These are phyloP conservation scores for Campoletis raptor DNA, from an alignment of 2,888 invertebrate species.

Conservation along the genomic window DNA sequence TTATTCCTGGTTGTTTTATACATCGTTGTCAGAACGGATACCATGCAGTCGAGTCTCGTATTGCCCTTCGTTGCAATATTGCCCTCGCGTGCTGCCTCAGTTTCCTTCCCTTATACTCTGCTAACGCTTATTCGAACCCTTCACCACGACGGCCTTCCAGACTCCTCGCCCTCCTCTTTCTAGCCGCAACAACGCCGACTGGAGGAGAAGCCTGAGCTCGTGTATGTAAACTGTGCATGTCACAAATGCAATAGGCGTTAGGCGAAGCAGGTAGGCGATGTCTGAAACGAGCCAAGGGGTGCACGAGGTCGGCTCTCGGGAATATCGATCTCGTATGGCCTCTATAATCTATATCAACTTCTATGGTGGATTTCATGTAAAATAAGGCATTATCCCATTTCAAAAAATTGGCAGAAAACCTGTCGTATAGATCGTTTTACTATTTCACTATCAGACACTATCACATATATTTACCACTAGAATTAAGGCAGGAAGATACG, in stretches of 20 bases:
- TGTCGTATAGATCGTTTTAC: neutral
- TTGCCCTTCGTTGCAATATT: constrained; percentile 62
- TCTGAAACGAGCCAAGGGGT: constrained; percentile 42
- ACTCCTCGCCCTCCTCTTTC: constrained; percentile 34
- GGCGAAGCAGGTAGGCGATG: constrained; percentile 8
- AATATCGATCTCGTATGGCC: constrained; percentile 65
- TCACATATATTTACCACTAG: neutral
- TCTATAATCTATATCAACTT: constrained; percentile 57
- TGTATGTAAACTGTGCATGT: constrained; percentile 18
- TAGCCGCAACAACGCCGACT: constrained; percentile 43
- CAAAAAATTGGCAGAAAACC: neutral
- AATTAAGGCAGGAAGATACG: constrained; percentile 21
- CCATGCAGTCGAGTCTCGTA: constrained; percentile 49
- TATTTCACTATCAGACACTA: neutral
- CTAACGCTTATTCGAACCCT: constrained; percentile 44
- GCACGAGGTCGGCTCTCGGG: constrained; percentile 57
- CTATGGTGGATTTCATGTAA: constrained; percentile 20
- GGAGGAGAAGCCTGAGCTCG: constrained; percentile 16
- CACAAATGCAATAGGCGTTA: constrained; percentile 21
- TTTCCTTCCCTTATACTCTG: constrained; percentile 43
- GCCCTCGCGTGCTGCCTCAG: constrained; percentile 61
- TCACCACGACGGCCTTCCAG: constrained; percentile 48
- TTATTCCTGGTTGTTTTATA: neutral
- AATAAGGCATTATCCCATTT: neutral
- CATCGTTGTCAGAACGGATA: neutral